A percentile compares a stretch with the other conserved stretches of the same genome.
phyloP scores from a whole-genome alignment of 2,888 invertebrate genomes.

The Noctua fimbriata region DNA sequence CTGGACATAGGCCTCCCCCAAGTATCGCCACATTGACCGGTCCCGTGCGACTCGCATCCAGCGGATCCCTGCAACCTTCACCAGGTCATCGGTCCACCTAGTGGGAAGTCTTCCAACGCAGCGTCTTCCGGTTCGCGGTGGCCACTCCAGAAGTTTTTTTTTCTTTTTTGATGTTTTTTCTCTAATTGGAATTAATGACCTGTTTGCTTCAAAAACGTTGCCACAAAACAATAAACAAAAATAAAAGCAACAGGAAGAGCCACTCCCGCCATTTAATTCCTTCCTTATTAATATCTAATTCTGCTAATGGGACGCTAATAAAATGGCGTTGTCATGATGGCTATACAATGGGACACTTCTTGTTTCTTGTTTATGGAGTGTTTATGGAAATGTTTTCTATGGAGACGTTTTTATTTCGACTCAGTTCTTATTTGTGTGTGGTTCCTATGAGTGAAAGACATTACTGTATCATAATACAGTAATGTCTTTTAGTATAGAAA shows the following conservation, averaged over 20 bases:
- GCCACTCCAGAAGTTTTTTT: too few species aligned
- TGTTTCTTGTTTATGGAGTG: constrained; percentile 40
- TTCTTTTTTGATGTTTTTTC: too few species aligned
- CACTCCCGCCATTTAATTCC: constrained; percentile 33
- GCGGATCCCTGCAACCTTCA: too few species aligned
- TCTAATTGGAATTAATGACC: not conserved
- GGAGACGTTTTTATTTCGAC: not conserved
- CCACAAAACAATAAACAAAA: not conserved
- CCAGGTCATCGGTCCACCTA: too few species aligned
- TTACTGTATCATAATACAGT: not conserved
- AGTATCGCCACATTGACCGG: too few species aligned
- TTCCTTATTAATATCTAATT: constrained; percentile 54
- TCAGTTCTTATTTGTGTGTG: not conserved
- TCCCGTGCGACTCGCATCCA: too few species aligned
- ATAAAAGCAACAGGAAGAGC: constrained; percentile 19
- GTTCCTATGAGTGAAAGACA: not conserved
- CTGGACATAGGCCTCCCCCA: too few species aligned
- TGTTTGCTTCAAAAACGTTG: not conserved
- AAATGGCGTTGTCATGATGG: constrained; percentile 26
- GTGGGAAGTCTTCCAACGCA: too few species aligned
- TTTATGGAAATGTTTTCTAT: constrained; percentile 12
- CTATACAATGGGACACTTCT: constrained; percentile 37
- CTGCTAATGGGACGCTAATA: constrained; percentile 51
- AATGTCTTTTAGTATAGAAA: not conserved
- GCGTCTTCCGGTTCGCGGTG: too few species aligned